Percentiles rank a stretch among this genome's conserved stretches.
phyloP scores from a whole-genome alignment of 2,888 invertebrate species.

The Cantharis rustica region DNA sequence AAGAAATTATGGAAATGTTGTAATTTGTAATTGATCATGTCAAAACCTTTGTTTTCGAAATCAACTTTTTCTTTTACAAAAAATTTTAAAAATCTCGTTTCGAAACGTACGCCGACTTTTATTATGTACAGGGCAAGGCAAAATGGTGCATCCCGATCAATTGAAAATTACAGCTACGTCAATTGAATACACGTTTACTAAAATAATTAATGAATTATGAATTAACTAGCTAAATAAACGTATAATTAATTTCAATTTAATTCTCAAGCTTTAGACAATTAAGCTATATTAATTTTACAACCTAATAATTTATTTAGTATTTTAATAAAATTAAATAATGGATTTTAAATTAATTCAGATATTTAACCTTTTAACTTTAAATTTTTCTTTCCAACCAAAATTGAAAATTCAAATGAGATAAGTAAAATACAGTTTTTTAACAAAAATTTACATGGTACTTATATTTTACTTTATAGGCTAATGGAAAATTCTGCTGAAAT shows the following conservation, averaged over 20 bases:
- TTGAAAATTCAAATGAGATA: too few relatives aligned
- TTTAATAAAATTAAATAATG: background rate
- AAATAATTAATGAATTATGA: background rate
- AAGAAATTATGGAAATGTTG: background rate
- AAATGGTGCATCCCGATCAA: background rate
- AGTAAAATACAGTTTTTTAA: too few relatives aligned
- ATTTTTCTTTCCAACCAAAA: too few relatives aligned
- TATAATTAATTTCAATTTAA: background rate
- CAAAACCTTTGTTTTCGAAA: background rate
- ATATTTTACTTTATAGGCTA: too few relatives aligned
- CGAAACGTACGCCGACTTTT: background rate
- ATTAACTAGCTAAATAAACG: background rate
- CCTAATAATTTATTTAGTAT: background rate
- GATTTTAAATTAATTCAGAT: too few relatives aligned
- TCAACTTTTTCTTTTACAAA: background rate
- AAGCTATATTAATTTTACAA: background rate
- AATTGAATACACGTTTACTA: background rate
- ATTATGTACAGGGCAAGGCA: background rate
- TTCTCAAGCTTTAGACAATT: background rate
- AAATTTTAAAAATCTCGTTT: background rate
- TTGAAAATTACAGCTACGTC: background rate
- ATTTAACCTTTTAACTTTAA: too few relatives aligned
- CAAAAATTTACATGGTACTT: too few relatives aligned
- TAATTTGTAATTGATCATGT: background rate
- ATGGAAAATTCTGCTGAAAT: too few relatives aligned